Evolutionary conservation across 2,888 invertebrate genomes (phyloP).

Genomic region (Carabus problematicus): DNA sequence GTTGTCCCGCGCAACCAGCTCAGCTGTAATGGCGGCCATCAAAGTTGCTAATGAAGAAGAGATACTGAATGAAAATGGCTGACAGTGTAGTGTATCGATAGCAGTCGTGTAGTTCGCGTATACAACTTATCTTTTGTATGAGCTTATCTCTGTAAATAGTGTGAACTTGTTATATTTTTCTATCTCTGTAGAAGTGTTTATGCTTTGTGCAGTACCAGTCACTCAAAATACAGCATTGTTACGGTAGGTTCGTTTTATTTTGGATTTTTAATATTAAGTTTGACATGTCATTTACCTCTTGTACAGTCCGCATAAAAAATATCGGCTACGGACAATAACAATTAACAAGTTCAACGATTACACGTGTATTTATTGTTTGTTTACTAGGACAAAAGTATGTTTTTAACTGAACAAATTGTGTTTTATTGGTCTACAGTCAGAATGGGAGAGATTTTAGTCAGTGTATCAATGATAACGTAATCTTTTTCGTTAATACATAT

Average conservation of each 20-base stretch:
- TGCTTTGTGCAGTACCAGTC: conserved; percentile 31
- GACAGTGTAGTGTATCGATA: conserved; percentile 35
- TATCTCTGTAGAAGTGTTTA: conserved; percentile 28
- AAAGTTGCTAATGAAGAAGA: conserved; percentile 26
- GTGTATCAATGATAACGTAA: too few species aligned
- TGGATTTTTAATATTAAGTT: conserved; percentile 40
- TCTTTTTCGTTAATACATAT: too few species aligned
- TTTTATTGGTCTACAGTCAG: too few species aligned
- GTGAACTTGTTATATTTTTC: conserved; percentile 32
- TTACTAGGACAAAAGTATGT: conserved; percentile 11
- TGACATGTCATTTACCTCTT: conserved; percentile 43
- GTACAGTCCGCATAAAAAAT: conserved; percentile 37
- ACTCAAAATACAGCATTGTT: conserved; percentile 14
- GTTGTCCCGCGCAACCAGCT: conserved; percentile 22
- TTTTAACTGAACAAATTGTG: too few species aligned
- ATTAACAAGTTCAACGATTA: conserved; percentile 22
- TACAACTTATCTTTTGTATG: conserved; percentile 39
- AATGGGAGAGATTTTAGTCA: too few species aligned
- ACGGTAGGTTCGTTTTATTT: conserved; percentile 37
- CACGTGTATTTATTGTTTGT: conserved; percentile 30
- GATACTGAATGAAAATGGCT: conserved; percentile 38
- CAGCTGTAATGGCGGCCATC: conserved; percentile 14
- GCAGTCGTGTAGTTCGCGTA: conserved; percentile 37
- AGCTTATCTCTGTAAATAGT: conserved; percentile 33
- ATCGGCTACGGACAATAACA: conserved; percentile 34